Evolutionary conservation across 2,888 invertebrate genomes (phyloP).

Genomic region (Muschampia plurimacula): DNA sequence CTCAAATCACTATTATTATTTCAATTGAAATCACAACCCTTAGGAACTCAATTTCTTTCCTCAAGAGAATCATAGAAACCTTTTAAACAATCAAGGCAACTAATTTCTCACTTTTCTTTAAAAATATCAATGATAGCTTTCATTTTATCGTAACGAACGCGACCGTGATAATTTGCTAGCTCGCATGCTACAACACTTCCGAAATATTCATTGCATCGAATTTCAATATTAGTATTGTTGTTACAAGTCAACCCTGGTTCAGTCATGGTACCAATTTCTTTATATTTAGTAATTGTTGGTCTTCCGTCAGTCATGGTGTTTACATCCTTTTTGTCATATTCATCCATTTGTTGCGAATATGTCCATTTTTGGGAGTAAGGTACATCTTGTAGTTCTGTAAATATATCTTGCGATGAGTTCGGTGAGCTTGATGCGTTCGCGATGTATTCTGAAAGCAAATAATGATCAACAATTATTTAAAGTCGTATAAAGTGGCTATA

Average conservation of each 20-base stretch:
- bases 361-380: constrained; percentile 15
- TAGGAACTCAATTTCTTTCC: constrained; percentile 12
- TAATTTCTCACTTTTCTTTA: constrained; percentile 12
- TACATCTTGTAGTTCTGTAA: constrained; percentile 15
- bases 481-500: constrained; percentile 12
- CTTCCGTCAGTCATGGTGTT: constrained; percentile 15
- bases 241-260: constrained; percentile 12
- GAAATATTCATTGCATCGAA: constrained; percentile 12
- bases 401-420: constrained; percentile 13
- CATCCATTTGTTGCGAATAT: constrained; percentile 13
- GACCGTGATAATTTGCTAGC: constrained; percentile 12
- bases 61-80: constrained; percentile 12
- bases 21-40: constrained; percentile 12
- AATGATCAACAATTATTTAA: constrained; percentile 12
- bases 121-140: constrained; percentile 12
- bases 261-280: constrained; percentile 10
- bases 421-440: constrained; percentile 12
- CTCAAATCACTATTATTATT: constrained; percentile 7
- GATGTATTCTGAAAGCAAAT: constrained; percentile 12
- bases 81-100: constrained; percentile 12
- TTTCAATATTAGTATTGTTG: constrained; percentile 12
- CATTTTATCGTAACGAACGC: constrained; percentile 12
- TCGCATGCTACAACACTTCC: constrained; percentile 12
- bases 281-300: constrained; percentile 12
- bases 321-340: constrained; percentile 15